Conservation (phyloP, 2,888 invertebrate species). For the Pristionchus entomophagus region DNA sequence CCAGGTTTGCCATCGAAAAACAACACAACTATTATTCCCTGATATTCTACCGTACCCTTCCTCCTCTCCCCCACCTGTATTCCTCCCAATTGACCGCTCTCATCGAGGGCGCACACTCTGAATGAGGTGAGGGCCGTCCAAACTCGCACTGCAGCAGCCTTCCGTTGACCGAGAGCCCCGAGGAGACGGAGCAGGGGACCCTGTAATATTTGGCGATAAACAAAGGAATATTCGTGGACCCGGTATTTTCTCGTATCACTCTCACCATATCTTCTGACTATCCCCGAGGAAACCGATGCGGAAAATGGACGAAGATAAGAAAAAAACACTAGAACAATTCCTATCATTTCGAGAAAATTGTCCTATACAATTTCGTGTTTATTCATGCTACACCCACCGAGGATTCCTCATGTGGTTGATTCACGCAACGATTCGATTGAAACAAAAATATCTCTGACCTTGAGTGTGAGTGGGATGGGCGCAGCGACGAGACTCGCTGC, state of each 20-base stretch:
- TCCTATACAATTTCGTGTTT: no score
- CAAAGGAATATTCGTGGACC: no score
- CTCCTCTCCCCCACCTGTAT: conserved; percentile 24
- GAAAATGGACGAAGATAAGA: no score
- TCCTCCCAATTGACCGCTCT: conserved; percentile 40
- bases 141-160: background rate
- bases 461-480: conserved; percentile 58
- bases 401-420: no score
- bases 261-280: no score
- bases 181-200: conserved; percentile 45
- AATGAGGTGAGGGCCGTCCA: conserved; percentile 39
- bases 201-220: no score
- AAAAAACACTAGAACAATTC: no score
- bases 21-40: background rate
- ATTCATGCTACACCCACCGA: no score
- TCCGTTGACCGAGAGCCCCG: conserved; percentile 32
- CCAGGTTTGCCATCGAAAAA: no score
- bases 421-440: no score
- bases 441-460: conserved; percentile 30
- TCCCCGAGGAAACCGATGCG: background rate
- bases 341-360: no score
- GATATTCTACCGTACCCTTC: background rate
- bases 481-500: conserved; percentile 55
- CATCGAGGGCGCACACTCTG: conserved; percentile 40
- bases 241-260: background rate